Evolutionary conservation across 2,797 vertebrate species (phyloP), one percentile per base, ranked within the genome.

Genomic region (Dallia pectoralis): DNA sequence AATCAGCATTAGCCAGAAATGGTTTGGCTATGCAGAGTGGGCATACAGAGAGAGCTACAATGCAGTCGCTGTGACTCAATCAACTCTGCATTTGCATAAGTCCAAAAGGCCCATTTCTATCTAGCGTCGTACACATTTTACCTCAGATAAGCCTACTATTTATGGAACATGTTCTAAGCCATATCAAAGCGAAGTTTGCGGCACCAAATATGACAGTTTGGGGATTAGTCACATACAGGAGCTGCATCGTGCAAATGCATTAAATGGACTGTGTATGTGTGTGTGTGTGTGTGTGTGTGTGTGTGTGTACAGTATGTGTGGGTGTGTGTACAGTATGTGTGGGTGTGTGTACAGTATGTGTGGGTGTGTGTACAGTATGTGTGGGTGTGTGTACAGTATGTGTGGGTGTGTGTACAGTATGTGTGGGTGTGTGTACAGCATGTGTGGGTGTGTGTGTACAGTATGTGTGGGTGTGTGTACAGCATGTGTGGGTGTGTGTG

Each of bases 61-160:
- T 76, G n/a, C 80, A 65, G n/a, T 12, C 72, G 65, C 15, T 75
- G 72, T 71, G 79, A 69, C 75, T 78, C 78, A 69, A 66, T 86
- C 81, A 84, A 83, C 78, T 64, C 65, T 62, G 49, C 79, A 87
- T 81, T 78, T 77, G 44, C 74, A 81, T 67, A 74, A 86, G 53
- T 68, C 56, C 66, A 71, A 78, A 19, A 32, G 40, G 32, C 44
- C 25, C 69, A 49, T 67, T 59, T 48, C 59, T 47, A 51, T 64
- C 62, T 44, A 22, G 27, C 40, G 27, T n/a, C 4, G 51, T 48
- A 11, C 67, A 36, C 73, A 73, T 69, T 4, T 15, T 61, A 22
- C 62, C 30, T 49, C 56, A 73, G 33, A 59, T 33, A 48, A 62
- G 65, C 29, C 65, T 49, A 68, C n/a, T 32, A 66, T 71, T 81